Evolutionary conservation across 2,888 invertebrate species (phyloP).

Genomic region (Tipula unca): DNA sequence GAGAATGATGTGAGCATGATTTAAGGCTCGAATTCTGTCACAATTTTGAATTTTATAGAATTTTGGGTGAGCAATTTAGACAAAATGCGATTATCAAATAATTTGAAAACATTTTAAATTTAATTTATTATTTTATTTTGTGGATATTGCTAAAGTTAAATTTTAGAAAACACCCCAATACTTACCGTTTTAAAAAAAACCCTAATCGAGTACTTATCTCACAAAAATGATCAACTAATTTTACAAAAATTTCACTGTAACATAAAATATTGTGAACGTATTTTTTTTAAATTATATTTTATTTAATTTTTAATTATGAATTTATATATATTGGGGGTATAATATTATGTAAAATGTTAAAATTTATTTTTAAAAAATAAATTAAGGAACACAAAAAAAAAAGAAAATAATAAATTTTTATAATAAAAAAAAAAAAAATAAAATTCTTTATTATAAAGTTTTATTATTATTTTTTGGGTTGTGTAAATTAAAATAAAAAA

Average conservation of each 20-base stretch:
- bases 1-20: too few species aligned
- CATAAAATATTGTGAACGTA: not conserved
- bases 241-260: not conserved
- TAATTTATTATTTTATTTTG: too few species aligned
- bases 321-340: slow-evolving; percentile 1
- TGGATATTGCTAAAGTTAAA: too few species aligned
- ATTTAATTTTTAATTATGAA: not conserved
- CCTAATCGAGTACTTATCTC: not conserved
- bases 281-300: not conserved
- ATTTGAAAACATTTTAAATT: too few species aligned
- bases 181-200: too few species aligned
- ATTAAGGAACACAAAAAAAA: not conserved
- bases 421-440: not conserved
- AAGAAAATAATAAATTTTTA: not conserved
- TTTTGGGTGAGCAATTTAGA: too few species aligned
- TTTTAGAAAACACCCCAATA: too few species aligned
- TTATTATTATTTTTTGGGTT: not conserved
- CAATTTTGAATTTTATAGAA: too few species aligned
- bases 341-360: not conserved
- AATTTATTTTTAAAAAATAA: slow-evolving; percentile 23
- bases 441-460: not conserved
- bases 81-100: too few species aligned
- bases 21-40: too few species aligned
- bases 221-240: not conserved
- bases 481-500: slow-evolving; percentile 1